Evolutionary conservation across 2,797 vertebrate species (phyloP).

Genomic region (Malurus leucopterus): DNA sequence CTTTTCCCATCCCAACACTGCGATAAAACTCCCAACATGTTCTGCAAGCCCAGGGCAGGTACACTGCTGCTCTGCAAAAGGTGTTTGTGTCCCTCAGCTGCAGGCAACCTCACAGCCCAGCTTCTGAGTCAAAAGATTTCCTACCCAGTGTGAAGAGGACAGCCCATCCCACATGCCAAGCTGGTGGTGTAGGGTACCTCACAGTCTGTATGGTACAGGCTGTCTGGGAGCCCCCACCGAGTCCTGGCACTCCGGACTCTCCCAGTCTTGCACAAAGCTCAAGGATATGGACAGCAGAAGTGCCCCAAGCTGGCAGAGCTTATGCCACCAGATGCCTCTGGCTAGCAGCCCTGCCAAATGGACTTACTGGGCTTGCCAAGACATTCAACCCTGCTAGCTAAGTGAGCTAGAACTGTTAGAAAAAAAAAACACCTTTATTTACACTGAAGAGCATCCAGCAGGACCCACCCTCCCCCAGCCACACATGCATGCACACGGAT

Average conservation of each 20-base stretch:
- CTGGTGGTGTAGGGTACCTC: neutral
- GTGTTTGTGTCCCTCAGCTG: neutral
- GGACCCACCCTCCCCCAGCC: neutral
- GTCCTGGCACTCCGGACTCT: neutral
- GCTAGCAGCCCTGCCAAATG: neutral
- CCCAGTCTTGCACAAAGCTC: neutral
- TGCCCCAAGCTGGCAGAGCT: neutral
- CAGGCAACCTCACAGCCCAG: neutral
- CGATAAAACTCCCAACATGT: neutral
- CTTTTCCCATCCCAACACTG: neutral
- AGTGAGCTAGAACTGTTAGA: constrained; percentile 15
- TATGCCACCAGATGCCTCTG: neutral
- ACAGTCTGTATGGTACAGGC: rapidly evolving
- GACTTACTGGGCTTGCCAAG: neutral
- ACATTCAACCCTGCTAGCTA: neutral
- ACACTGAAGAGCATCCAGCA: constrained; percentile 56
- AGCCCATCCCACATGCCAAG: neutral
- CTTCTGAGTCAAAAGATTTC: neutral
- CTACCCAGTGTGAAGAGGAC: neutral
- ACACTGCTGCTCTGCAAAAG: neutral
- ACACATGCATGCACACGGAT: neutral
- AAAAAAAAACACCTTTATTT: constrained; percentile 71
- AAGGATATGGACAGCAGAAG: neutral
- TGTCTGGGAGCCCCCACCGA: rapidly evolving
- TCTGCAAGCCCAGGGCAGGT: neutral